Evolutionary conservation across 2,797 vertebrate species (phyloP), one percentile per base, ranked within the genome.

Genomic region (Pagetopsis macropterus): DNA sequence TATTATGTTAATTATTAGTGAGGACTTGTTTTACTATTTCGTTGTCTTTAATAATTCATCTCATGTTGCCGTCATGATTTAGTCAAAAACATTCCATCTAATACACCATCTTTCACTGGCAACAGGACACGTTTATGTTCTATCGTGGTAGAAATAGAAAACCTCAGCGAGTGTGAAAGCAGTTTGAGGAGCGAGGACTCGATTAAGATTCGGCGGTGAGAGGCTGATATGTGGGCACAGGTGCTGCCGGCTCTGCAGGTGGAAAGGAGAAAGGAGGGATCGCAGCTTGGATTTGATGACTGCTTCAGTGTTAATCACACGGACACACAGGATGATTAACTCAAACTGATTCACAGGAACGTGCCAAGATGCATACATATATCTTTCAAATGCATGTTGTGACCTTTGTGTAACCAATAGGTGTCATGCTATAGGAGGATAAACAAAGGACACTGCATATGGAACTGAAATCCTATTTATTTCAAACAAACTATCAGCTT

Each of bases 181-280:
- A 23, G 58, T 45, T 10, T 16, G 62, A 83, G 56, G 33, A 78
- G 21, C 6, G 55, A 79, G 50, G 41, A 75, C 67, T 62, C 49
- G 1, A 72, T 84, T 84, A 79, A 50, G 49, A 82, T 67, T 84
- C 62, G 2, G 12, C 19, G 55, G 67, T 37, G 52, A 76, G 55
- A 81, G 59, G 67, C 52, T 68, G 76, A 44, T 54, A 16, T 62
- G 79, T 73, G 66, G 66, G 81, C 72, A 37, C 79, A 87, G 81
- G 84, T 84, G 78, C 61, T 46, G 45, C 21, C 50, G 54, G 62
- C 65, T 76, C 72, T 72, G 84, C 73, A 84, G 77, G 61, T 60
- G 65, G 64, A 71, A 14, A 14, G 57, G 9, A 67, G 52, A n/a
- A 43, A 44, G 11, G 56, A 79, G 68, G 66, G 82, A 62, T 86